Conservation (phyloP, 2,888 invertebrate species). For the Xanthorhoe designata region DNA sequence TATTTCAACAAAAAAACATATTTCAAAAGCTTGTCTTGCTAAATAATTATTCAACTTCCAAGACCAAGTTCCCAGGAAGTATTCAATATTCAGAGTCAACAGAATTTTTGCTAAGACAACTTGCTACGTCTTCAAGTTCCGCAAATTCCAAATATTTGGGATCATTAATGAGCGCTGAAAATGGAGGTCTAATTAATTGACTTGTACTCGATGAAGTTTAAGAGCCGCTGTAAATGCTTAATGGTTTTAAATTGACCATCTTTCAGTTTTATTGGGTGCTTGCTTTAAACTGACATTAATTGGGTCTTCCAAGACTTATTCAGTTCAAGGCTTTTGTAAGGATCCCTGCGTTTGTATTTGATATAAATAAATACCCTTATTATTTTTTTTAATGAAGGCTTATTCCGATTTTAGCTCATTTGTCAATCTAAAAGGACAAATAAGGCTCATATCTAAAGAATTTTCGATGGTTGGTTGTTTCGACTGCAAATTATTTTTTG, state of each 20-base stretch:
- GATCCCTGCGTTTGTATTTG: too few species aligned
- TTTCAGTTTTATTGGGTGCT: slow-evolving; percentile 44
- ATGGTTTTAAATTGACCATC: slow-evolving; percentile 45
- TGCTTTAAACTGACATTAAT: slow-evolving; percentile 27
- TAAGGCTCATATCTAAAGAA: too few species aligned
- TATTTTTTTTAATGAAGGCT: too few species aligned
- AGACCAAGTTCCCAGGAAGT: neutral
- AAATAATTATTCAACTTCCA: neutral
- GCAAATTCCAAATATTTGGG: slow-evolving; percentile 42
- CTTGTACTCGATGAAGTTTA: slow-evolving; percentile 48
- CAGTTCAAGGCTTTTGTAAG: slow-evolving; percentile 9
- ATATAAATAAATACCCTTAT: too few species aligned
- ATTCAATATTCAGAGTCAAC: slow-evolving; percentile 9
- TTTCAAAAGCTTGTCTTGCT: neutral
- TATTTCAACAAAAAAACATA: too few species aligned
- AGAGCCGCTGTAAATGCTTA: slow-evolving; percentile 45
- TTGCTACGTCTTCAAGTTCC: slow-evolving; percentile 37
- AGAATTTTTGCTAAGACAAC: slow-evolving; percentile 20
- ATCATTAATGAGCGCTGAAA: slow-evolving; percentile 40
- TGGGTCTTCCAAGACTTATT: slow-evolving; percentile 18
- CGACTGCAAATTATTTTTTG: too few species aligned
- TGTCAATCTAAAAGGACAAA: too few species aligned
- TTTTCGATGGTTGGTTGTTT: too few species aligned
- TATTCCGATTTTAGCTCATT: too few species aligned
- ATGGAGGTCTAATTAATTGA: slow-evolving; percentile 46